Evolutionary conservation across 2,113 vertebrate species (phyloP), one percentile per base, ranked within the genome.

Genomic region (Machaerirhynchus nigripectus): DNA sequence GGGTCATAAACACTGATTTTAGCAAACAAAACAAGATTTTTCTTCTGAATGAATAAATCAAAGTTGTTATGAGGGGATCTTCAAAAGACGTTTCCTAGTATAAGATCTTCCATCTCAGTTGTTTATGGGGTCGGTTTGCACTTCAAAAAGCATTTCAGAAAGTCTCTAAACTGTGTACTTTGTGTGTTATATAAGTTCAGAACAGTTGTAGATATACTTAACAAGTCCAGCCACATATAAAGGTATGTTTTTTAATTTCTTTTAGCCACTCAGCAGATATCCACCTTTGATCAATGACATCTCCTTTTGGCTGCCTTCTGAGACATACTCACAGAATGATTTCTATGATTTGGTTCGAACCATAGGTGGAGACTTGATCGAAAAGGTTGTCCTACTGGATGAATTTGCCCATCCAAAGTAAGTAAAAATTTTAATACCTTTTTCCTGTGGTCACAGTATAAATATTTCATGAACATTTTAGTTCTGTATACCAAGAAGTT

Each of bases 261-360:
- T 71, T 65, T 85, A 99, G 99, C 96, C 98, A 14, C 97, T 99
- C 86, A 99, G 99, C 97, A 99, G 98, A 91, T 99, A 98, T 17
- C 99, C 99, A 1, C 97, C 99, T 16, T 95, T 99, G 88, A 97
- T 97, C 93, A 99, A 99, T 28, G 99, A 99, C 97, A 99, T 99
- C 95, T 99, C 99, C 49, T 99, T 99, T 96, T 99, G 99, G 99
- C 96, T 99, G 67, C 99, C 99, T 50, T 85, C 96, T 10, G 98
- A 97, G 65, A 94, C 97, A 22, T 99, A 99, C 96, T 89, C 94
- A 0, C 93, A 98, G 90, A 99, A 99, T 6, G 99, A 99, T 97
- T 99, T 99, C 98, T 99, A 99, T 78, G 99, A 99, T 77, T 98
- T 99, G 91, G 99, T 99, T 23, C 98, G 99, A 67, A 98, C 91